A percentile compares a stretch with the other conserved stretches of the same genome.
These are phyloP conservation scores for Cryptus armator DNA, from an alignment of 2,888 invertebrate genomes.

Conservation along the genomic window DNA sequence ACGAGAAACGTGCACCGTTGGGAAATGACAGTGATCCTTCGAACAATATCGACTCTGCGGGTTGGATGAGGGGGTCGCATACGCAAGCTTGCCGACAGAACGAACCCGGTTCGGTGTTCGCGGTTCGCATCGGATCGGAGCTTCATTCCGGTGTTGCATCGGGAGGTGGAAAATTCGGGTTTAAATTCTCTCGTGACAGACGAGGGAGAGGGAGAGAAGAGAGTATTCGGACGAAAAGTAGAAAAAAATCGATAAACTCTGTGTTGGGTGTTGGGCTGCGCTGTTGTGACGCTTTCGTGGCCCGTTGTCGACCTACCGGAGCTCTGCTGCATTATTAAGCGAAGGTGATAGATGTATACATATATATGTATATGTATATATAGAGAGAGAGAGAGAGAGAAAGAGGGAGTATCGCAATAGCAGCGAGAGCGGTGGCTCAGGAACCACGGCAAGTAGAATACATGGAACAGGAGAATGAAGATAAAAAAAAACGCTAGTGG, in stretches of 20 bases:
- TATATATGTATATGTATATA: background rate
- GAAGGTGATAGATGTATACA: slow-evolving; percentile 35
- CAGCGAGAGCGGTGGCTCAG: slow-evolving; percentile 16
- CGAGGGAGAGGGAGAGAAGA: slow-evolving; percentile 72
- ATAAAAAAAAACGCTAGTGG: slow-evolving; percentile 25
- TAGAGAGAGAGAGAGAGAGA: background rate
- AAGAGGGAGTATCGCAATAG: background rate
- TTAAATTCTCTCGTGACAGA: slow-evolving; percentile 74
- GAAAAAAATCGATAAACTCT: slow-evolving; percentile 51
- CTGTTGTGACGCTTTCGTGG: slow-evolving; percentile 26
- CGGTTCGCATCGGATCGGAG: slow-evolving; percentile 30
- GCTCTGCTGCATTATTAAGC: slow-evolving; percentile 53
- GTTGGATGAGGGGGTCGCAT: background rate
- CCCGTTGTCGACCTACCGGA: slow-evolving; percentile 31
- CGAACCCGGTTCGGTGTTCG: slow-evolving; percentile 30
- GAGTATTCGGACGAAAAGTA: slow-evolving; percentile 63
- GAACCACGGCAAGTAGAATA: slow-evolving; percentile 20
- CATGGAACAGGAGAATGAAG: slow-evolving; percentile 25
- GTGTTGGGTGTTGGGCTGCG: slow-evolving; percentile 61
- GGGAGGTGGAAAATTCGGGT: slow-evolving; percentile 82
- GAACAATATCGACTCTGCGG: slow-evolving; percentile 25
- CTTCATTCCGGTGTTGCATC: slow-evolving; percentile 73
- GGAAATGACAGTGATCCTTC: background rate
- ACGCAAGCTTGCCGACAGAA: slow-evolving; percentile 11
- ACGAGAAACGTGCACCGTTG: background rate